phyloP scores from a whole-genome alignment of 2,113 vertebrate species.

The Chamaetylas fuelleborni region DNA sequence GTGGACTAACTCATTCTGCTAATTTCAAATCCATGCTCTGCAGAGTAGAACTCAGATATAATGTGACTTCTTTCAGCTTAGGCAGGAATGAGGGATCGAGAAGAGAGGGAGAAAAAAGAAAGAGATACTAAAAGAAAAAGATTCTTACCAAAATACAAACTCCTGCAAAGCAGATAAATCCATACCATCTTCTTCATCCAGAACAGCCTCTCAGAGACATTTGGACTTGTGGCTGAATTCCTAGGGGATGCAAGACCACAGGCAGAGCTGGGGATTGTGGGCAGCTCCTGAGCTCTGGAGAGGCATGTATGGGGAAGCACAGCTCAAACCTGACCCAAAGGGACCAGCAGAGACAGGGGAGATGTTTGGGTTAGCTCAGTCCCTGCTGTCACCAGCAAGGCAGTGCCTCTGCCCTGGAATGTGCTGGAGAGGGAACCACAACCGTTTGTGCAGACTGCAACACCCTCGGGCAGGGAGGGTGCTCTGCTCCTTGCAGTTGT shows the following conservation, averaged over 20 bases:
- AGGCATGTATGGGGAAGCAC: fast-evolving
- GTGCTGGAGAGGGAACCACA: neutral
- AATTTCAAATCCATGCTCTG: conserved; percentile 61
- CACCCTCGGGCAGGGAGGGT: fast-evolving
- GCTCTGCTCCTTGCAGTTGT: neutral
- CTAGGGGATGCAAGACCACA: neutral
- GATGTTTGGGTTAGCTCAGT: neutral
- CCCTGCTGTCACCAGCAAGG: neutral
- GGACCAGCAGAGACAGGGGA: neutral
- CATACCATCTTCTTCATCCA: neutral
- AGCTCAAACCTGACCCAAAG: neutral
- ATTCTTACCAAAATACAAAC: neutral
- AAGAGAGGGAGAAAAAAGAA: neutral
- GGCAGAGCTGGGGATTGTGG: neutral
- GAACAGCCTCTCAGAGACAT: neutral
- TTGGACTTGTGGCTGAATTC: neutral
- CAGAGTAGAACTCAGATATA: neutral
- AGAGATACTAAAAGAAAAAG: neutral
- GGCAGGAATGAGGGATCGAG: neutral
- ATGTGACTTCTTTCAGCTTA: neutral
- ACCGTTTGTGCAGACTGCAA: fast-evolving
- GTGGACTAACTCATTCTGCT: conserved; percentile 28
- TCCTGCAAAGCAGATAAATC: neutral
- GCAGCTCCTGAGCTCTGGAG: neutral
- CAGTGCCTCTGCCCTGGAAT: fast-evolving